Base-by-base conservation (phyloP, 1,140 invertebrate species). In the Macrocentrus cingulum region DNA sequence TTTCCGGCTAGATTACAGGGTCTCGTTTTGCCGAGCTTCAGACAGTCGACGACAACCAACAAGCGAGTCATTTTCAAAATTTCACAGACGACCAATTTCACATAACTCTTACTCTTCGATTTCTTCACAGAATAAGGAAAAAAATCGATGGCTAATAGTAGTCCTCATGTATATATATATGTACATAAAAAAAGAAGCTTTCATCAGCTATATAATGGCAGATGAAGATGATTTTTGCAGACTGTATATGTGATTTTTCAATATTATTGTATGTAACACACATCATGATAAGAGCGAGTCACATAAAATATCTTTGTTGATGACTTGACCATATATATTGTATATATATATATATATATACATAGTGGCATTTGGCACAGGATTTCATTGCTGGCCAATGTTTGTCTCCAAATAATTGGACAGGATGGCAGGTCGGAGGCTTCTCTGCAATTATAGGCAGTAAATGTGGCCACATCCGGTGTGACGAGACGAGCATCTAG, bases 401-500 rank as follows among this genome's bases (percentile, higher is more conserved):
- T 74, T 77, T 77, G 74, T 76, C 75, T 60, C 70, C 76, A 70
- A 77, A 76, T 76, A 77, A 78, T 77, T 74, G 75, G 72, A 63
- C 60, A 61, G 66, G 59, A 69, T 56, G 65, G 62, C 59, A 59
- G 57, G 67, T 63, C 59, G 70, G n/a, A 63, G 41, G 71, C 72
- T 71, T 62, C 75, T 74, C 74, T 76, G 67, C 75, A 80, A 80
- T 80, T 80, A 80, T 72, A 72, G 71, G 75, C 71, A 74, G 76
- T 80, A 79, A 80, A 80, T 66, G 68, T 65, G 64, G 73, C 77
- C 77, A 79, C 77, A 79, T 80, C 77, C 77, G 75, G 77, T 51
- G 49, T n/a, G 32, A 19, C n/a, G 57, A 70, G 59, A 64, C 66
- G 60, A 59, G 67, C 63, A 68, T 62, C 63, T 74, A 75, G 69